Percentiles rank a stretch among this genome's conserved stretches.
phyloP scores from a whole-genome alignment of 2,888 invertebrate species.

The Drosophila algonquin region DNA sequence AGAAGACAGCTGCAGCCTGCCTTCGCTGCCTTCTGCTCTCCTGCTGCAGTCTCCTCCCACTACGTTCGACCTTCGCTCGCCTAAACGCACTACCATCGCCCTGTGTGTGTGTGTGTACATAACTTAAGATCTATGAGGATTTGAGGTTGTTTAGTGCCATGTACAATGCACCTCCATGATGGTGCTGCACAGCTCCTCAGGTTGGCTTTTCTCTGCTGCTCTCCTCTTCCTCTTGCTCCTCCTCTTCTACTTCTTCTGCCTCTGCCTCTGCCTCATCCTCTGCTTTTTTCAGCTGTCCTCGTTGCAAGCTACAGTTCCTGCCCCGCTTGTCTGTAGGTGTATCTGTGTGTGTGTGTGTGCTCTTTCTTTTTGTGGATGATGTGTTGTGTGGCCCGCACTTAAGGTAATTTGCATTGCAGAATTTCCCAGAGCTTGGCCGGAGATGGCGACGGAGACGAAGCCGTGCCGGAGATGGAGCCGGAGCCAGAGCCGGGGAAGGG shows the following conservation, averaged over 20 bases:
- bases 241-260: neutral
- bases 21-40: slow-evolving; percentile 42
- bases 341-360: slow-evolving; percentile 7
- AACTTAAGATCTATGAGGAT: slow-evolving; percentile 80
- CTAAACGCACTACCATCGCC: slow-evolving; percentile 36
- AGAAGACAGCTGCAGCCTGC: slow-evolving; percentile 74
- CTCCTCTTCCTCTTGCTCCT: too few species aligned
- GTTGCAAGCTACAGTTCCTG: slow-evolving; percentile 5
- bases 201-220: slow-evolving; percentile 18
- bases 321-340: slow-evolving; percentile 3
- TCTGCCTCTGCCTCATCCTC: slow-evolving; percentile 17
- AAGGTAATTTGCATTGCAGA: slow-evolving; percentile 81
- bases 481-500: neutral
- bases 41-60: slow-evolving; percentile 1
- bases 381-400: slow-evolving; percentile 79
- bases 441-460: slow-evolving; percentile 39
- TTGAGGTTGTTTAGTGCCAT: slow-evolving; percentile 79
- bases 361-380: slow-evolving; percentile 65
- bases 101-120: slow-evolving; percentile 53
- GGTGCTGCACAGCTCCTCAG: slow-evolving; percentile 28
- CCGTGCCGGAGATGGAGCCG: neutral
- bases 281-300: slow-evolving; percentile 23
- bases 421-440: slow-evolving; percentile 77
- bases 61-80: slow-evolving; percentile 3
- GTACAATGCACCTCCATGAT: slow-evolving; percentile 59